Conservation (phyloP, 2,888 invertebrate species). For the Leptopilina myrica region DNA sequence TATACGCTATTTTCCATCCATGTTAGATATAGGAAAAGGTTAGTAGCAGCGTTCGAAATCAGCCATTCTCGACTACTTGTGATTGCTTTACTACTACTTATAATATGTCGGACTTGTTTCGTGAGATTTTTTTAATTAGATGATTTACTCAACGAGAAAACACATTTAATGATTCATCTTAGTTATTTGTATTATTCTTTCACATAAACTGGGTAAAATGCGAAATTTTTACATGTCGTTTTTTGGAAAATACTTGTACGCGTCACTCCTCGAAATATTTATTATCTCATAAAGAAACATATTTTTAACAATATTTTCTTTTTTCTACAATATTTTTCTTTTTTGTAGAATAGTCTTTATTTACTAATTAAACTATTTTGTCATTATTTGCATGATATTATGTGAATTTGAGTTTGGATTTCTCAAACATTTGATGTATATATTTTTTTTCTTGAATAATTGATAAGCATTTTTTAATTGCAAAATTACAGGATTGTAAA, state of each 20-base stretch:
- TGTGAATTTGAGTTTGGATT: not conserved
- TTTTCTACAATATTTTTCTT: no score
- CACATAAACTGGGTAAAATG: not conserved
- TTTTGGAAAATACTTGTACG: not conserved
- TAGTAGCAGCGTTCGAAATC: conserved; percentile 36
- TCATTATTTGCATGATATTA: not conserved
- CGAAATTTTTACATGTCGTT: not conserved
- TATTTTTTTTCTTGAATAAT: not conserved
- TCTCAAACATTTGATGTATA: not conserved
- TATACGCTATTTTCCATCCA: conserved; percentile 30
- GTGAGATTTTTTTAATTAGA: conserved; percentile 19
- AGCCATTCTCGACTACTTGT: conserved; percentile 40
- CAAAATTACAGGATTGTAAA: not conserved
- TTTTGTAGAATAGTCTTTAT: not conserved
- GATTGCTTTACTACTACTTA: conserved; percentile 20
- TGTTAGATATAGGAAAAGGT: conserved; percentile 26
- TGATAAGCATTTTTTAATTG: not conserved
- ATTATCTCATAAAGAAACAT: not conserved
- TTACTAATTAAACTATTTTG: not conserved
- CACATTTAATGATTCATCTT: conserved; percentile 11
- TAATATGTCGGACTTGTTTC: conserved; percentile 16
- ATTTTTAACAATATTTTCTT: not conserved
- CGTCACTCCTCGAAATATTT: not conserved
- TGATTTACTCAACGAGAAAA: not conserved
- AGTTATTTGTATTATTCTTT: not conserved